phyloP scores from a whole-genome alignment of 2,113 vertebrate genomes.

The Nothobranchius kuhntae region DNA sequence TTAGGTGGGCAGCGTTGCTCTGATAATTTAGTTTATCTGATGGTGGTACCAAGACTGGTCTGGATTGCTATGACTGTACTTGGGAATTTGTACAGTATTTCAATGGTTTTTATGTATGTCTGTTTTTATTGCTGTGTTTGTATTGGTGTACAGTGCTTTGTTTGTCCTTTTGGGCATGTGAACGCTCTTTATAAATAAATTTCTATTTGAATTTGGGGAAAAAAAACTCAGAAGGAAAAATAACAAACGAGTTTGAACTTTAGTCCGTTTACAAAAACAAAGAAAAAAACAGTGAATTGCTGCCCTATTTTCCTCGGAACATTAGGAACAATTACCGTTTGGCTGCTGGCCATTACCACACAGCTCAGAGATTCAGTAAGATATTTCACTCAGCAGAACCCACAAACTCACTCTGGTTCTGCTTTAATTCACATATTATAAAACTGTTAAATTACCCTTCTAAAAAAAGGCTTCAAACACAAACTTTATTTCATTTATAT shows the following conservation, averaged over 20 bases:
- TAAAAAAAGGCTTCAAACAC: slow-evolving; percentile 2
- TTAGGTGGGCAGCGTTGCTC: too few relatives aligned
- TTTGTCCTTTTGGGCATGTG: too few relatives aligned
- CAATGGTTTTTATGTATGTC: too few relatives aligned
- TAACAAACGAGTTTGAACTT: slow-evolving; percentile 35
- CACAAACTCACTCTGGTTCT: background rate
- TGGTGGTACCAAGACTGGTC: too few relatives aligned
- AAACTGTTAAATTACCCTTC: background rate
- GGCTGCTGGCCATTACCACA: slow-evolving; percentile 55
- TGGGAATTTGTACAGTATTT: too few relatives aligned
- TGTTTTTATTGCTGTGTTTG: too few relatives aligned
- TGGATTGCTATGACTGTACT: too few relatives aligned
- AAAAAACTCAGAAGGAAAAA: background rate
- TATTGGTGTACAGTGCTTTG: too few relatives aligned
- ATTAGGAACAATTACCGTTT: slow-evolving; percentile 61
- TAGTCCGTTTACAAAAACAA: slow-evolving; percentile 21
- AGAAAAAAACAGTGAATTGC: slow-evolving; percentile 19
- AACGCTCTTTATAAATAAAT: too few relatives aligned
- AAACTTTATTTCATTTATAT: background rate
- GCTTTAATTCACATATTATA: background rate
- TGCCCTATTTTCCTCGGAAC: slow-evolving; percentile 53
- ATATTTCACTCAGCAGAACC: too few relatives aligned
- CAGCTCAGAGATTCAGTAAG: slow-evolving; percentile 13
- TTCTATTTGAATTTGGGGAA: too few relatives aligned
- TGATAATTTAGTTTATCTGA: too few relatives aligned